These are phyloP conservation scores for Patella pellucida DNA, from an alignment of 2,888 invertebrate species.

Conservation along the genomic window DNA sequence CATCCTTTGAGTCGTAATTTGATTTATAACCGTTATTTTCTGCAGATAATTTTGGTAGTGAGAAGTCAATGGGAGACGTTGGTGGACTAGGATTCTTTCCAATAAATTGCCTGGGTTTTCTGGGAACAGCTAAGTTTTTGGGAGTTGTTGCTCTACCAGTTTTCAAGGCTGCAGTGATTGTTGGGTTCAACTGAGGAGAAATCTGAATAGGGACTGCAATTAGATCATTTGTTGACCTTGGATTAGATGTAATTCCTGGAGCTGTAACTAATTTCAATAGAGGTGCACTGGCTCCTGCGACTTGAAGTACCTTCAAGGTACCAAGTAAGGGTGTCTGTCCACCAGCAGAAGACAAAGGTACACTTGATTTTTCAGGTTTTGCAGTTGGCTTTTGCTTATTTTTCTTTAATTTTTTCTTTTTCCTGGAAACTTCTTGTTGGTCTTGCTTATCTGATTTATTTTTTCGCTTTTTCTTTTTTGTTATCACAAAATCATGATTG, in stretches of 20 bases:
- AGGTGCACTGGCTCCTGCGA: neutral
- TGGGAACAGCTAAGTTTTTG: too few species aligned
- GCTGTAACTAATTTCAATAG: slow-evolving; percentile 1
- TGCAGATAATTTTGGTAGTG: too few species aligned
- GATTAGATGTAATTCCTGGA: neutral
- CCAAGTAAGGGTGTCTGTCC: neutral
- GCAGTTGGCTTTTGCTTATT: neutral
- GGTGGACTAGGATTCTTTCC: too few species aligned
- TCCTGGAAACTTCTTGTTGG: neutral
- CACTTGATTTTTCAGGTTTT: neutral
- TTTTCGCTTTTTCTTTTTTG: neutral
- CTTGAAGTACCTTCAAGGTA: neutral
- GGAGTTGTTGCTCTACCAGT: too few species aligned
- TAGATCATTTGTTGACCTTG: neutral
- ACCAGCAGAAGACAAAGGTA: neutral
- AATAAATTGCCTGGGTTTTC: too few species aligned
- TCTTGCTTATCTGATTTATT: neutral
- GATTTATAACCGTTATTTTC: too few species aligned
- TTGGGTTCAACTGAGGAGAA: neutral
- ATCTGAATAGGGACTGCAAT: slow-evolving; percentile 4
- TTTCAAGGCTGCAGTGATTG: too few species aligned
- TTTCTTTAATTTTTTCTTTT: neutral
- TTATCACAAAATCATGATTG: neutral
- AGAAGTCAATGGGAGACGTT: too few species aligned
- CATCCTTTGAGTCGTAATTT: too few species aligned